phyloP scores from a whole-genome alignment of 2,113 vertebrate genomes.

The Dipodomys spectabilis region DNA sequence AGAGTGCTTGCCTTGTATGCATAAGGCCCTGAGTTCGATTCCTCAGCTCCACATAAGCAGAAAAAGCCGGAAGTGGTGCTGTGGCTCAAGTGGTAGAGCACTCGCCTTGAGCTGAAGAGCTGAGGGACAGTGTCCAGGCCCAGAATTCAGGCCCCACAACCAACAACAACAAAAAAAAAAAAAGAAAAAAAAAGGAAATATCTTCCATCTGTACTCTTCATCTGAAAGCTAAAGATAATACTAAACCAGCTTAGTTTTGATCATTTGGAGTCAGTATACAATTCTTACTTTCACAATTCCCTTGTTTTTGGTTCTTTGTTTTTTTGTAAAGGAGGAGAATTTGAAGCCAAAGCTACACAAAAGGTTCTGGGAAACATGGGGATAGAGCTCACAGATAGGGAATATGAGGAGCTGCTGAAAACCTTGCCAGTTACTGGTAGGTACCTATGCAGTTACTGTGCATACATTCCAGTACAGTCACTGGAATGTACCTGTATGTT shows the following conservation, averaged over 20 bases:
- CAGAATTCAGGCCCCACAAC: no score
- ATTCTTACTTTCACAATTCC: constrained; percentile 24
- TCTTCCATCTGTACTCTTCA: not conserved
- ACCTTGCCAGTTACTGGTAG: constrained; percentile 9
- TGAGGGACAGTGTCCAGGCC: not conserved
- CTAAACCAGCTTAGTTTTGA: not conserved
- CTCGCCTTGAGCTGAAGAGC: no score
- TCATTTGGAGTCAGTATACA: not conserved
- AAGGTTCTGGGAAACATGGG: not conserved
- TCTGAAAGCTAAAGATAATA: not conserved
- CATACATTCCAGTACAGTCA: no score
- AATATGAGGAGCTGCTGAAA: constrained; percentile 50
- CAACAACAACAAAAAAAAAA: no score
- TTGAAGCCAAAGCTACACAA: constrained; percentile 29
- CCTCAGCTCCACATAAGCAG: no score
- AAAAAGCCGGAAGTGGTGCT: no score
- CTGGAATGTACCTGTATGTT: not conserved
- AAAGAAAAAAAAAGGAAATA: no score
- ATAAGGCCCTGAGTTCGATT: no score
- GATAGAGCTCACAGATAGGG: constrained; percentile 29
- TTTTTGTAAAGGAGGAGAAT: constrained; percentile 47
- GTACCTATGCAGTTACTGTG: not conserved
- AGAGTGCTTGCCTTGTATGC: no score
- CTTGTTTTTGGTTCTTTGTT: not conserved
- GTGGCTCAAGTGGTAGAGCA: no score